These are phyloP conservation scores for Drosophila helvetica DNA, from an alignment of 2,888 invertebrate species.

Conservation along the genomic window DNA sequence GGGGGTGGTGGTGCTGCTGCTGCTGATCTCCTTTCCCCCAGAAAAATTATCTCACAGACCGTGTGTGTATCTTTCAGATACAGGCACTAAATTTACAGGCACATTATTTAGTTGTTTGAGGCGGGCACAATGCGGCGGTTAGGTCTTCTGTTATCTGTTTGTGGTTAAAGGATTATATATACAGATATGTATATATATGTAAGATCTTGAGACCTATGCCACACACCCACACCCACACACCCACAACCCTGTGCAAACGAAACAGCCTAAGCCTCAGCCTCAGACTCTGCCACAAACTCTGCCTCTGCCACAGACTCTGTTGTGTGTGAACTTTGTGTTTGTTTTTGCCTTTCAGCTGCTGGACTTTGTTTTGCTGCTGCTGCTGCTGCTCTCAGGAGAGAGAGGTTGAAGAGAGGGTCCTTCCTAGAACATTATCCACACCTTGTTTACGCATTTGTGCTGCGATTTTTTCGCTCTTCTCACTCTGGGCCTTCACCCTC, in stretches of 20 bases:
- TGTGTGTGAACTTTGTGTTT: slow-evolving; percentile 41
- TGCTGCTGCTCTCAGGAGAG: neutral
- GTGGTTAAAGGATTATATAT: slow-evolving; percentile 65
- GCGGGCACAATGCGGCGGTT: slow-evolving; percentile 18
- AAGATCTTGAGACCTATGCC: slow-evolving; percentile 14
- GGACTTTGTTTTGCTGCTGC: slow-evolving; percentile 21
- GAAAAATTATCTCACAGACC: neutral
- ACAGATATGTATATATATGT: slow-evolving; percentile 5
- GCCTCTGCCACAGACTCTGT: slow-evolving; percentile 8
- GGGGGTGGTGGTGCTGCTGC: neutral
- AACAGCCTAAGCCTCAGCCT: slow-evolving; percentile 11
- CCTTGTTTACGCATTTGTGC: slow-evolving; percentile 67
- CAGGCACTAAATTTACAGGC: slow-evolving; percentile 68
- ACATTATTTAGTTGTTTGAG: slow-evolving; percentile 78
- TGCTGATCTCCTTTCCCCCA: neutral
- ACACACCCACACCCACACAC: slow-evolving; percentile 23
- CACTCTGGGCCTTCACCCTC: slow-evolving; percentile 47
- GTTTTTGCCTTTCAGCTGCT: slow-evolving; percentile 7
- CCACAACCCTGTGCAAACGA: slow-evolving; percentile 30
- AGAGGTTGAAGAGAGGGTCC: neutral
- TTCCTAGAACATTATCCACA: slow-evolving; percentile 22
- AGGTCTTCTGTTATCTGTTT: slow-evolving; percentile 67
- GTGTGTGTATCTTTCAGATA: slow-evolving; percentile 49
- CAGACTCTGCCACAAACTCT: neutral
- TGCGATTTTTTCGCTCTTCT: slow-evolving; percentile 31